Conservation (phyloP, 2,113 vertebrate species). For the Nipponia nippon region DNA sequence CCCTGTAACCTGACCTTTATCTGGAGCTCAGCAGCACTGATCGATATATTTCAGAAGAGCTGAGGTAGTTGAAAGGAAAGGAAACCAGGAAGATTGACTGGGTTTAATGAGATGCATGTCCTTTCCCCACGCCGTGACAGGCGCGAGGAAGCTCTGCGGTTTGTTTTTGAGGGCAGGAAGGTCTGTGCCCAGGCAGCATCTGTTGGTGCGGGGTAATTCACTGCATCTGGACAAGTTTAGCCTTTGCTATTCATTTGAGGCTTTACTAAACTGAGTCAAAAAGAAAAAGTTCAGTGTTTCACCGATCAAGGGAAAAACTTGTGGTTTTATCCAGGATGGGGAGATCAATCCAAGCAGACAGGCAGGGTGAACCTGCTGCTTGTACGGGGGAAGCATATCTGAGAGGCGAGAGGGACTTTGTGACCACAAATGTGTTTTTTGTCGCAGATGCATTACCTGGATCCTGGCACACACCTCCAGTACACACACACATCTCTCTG, state of each 20-base stretch:
- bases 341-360: neutral
- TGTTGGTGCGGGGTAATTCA: neutral
- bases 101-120: neutral
- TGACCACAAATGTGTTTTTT: neutral
- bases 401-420: neutral
- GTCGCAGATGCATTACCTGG: neutral
- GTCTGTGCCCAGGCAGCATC: neutral
- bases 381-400: accelerated
- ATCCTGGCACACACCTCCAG: neutral
- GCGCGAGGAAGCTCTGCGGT: accelerated
- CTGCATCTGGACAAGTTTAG: neutral
- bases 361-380: neutral
- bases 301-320: neutral
- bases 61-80: neutral
- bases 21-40: neutral
- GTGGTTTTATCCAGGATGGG: neutral
- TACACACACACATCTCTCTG: neutral
- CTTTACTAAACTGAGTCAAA: neutral
- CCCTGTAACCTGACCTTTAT: neutral
- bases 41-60: neutral
- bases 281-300: neutral
- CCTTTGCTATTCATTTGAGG: neutral
- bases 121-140: accelerated
- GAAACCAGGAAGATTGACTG: neutral
- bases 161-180: neutral